A percentile compares a stretch with the other conserved stretches of the same genome.
These are phyloP conservation scores for Acrocyrtus sp. DNA, from an alignment of 2,888 invertebrate species.

Conservation along the genomic window DNA sequence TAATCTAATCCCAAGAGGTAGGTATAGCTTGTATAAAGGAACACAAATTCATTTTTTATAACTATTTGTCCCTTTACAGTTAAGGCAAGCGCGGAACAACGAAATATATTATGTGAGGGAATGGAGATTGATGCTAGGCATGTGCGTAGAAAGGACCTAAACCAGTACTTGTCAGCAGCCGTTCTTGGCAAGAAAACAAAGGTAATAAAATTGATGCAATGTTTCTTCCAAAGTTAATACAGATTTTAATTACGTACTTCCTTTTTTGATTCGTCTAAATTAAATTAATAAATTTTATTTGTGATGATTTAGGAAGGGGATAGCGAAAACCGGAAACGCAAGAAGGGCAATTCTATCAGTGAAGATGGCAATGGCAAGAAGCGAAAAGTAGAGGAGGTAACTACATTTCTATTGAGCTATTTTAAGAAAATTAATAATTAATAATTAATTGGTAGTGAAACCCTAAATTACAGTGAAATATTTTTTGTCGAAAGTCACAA, in stretches of 20 bases:
- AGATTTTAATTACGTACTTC: too few relatives aligned
- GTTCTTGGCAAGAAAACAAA: slow-evolving; percentile 35
- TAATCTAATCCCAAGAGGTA: not conserved
- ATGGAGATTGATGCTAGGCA: slow-evolving; percentile 88
- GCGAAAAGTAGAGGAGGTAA: slow-evolving; percentile 48
- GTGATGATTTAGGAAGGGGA: slow-evolving; percentile 48
- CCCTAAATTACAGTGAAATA: too few relatives aligned
- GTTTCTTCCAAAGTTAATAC: too few relatives aligned
- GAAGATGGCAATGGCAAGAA: slow-evolving; percentile 56
- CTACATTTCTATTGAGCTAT: too few relatives aligned
- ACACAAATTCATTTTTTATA: too few relatives aligned
- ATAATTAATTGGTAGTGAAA: too few relatives aligned
- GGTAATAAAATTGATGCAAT: too few relatives aligned
- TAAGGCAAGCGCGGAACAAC: slow-evolving; percentile 76
- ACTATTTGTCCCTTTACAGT: slow-evolving; percentile 67
- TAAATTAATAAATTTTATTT: too few relatives aligned
- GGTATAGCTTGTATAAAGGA: not conserved
- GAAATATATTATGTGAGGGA: slow-evolving; percentile 77
- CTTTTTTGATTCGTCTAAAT: too few relatives aligned
- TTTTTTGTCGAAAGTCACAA: too few relatives aligned
- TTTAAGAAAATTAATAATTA: too few relatives aligned
- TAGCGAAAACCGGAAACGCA: slow-evolving; percentile 57
- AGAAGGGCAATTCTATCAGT: slow-evolving; percentile 58
- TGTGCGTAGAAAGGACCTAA: slow-evolving; percentile 73
- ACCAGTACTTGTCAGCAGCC: slow-evolving; percentile 47